A percentile compares a stretch with the other conserved stretches of the same genome.
Conservation (phyloP, 2,888 invertebrate species). For the Scelioninae gen. 1 region DNA sequence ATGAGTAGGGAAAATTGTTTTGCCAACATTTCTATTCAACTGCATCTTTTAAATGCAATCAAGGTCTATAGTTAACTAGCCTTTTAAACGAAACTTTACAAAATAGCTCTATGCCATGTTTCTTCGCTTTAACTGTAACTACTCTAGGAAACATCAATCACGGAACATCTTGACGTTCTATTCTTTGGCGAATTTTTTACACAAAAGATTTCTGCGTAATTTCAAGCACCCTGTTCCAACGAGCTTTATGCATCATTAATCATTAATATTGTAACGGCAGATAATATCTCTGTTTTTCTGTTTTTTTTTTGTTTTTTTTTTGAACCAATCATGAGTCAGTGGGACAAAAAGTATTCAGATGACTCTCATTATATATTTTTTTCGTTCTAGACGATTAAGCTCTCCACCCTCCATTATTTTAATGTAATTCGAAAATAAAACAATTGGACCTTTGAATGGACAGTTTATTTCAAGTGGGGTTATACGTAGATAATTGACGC, state of each 20-base stretch:
- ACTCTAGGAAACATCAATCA: slow-evolving; percentile 54
- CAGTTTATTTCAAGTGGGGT: slow-evolving; percentile 4
- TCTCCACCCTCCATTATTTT: slow-evolving; percentile 30
- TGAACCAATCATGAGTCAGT: slow-evolving; percentile 26
- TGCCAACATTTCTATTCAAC: slow-evolving; percentile 18
- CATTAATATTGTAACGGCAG: slow-evolving; percentile 38
- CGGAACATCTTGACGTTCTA: slow-evolving; percentile 40
- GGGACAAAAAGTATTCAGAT: slow-evolving; percentile 32
- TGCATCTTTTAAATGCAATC: slow-evolving; percentile 32
- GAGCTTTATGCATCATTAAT: slow-evolving; percentile 58
- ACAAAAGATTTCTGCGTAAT: slow-evolving; percentile 38
- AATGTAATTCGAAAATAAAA: slow-evolving; percentile 15
- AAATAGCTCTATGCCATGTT: slow-evolving; percentile 2
- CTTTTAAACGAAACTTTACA: slow-evolving; percentile 28
- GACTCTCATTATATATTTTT: slow-evolving; percentile 25
- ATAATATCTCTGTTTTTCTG: slow-evolving; percentile 40
- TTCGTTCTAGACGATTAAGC: slow-evolving; percentile 39
- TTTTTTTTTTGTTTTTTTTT: too few species aligned
- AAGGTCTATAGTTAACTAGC: slow-evolving; percentile 30
- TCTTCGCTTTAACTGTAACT: slow-evolving; percentile 28
- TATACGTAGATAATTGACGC: slow-evolving; percentile 5
- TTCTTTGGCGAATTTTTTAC: slow-evolving; percentile 41
- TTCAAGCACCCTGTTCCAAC: slow-evolving; percentile 22
- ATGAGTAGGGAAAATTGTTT: slow-evolving; percentile 14
- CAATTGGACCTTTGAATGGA: background rate